These are phyloP conservation scores for Sula dactylatra DNA, from an alignment of 2,113 vertebrate genomes.

Conservation along the genomic window DNA sequence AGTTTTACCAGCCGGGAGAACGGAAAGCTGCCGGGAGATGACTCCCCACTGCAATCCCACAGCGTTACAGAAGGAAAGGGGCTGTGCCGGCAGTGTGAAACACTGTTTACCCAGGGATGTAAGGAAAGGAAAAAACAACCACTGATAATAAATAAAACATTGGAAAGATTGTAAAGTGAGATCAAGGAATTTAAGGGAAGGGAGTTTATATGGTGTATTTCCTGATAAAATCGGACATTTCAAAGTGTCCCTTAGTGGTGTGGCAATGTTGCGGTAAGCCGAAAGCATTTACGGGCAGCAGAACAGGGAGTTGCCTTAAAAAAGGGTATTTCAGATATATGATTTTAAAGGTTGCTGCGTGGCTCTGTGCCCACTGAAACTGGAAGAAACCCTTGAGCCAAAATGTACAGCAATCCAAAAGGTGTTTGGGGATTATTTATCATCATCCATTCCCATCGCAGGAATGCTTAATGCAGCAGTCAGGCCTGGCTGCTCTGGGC, in stretches of 20 bases:
- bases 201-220: neutral
- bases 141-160: neutral
- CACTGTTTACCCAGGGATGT: slow-evolving; percentile 23
- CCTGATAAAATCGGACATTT: slow-evolving; percentile 9
- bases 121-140: neutral
- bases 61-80: neutral
- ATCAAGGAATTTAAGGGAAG: slow-evolving; percentile 4
- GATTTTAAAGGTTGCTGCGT: neutral
- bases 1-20: neutral
- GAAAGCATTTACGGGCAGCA: neutral
- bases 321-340: neutral
- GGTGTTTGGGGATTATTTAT: neutral
- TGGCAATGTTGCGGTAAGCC: neutral
- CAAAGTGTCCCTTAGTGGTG: neutral
- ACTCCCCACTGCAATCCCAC: neutral
- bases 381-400: slow-evolving; percentile 11
- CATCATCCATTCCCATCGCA: fast-evolving
- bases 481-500: neutral
- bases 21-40: neutral
- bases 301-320: neutral
- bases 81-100: neutral
- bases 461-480: neutral
- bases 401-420: neutral
- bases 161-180: neutral
- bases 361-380: neutral